These are phyloP conservation scores for Drosophila tani DNA, from an alignment of 1,140 invertebrate species.

Conservation along the genomic window DNA sequence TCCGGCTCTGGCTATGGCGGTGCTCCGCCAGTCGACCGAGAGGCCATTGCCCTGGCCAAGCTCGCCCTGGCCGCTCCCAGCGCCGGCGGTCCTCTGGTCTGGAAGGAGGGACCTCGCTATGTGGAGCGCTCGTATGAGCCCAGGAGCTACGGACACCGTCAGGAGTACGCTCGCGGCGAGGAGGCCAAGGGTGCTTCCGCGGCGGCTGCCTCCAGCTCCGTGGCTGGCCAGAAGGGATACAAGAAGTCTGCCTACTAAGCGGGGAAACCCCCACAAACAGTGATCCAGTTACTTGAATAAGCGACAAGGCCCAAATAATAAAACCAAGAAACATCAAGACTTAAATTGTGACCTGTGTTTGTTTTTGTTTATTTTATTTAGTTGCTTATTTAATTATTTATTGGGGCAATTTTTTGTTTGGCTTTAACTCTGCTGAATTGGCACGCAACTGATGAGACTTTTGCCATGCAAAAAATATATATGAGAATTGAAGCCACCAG, in stretches of 20 bases:
- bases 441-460: background rate
- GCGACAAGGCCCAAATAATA: constrained; percentile 56
- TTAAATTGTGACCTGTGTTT: constrained; percentile 9
- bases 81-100: constrained; percentile 57
- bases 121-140: constrained; percentile 17
- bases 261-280: constrained; percentile 35
- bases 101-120: constrained; percentile 48
- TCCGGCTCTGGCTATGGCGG: constrained; percentile 40
- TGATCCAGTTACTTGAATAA: constrained; percentile 54
- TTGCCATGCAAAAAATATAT: background rate
- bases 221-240: constrained; percentile 51
- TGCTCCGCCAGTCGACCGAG: constrained; percentile 59
- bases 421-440: background rate
- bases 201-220: constrained; percentile 66
- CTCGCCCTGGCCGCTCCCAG: constrained; percentile 59
- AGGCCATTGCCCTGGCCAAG: constrained; percentile 64
- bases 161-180: constrained; percentile 45
- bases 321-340: constrained; percentile 54
- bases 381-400: background rate
- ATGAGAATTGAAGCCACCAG: background rate
- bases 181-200: constrained; percentile 69
- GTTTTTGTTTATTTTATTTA: background rate
- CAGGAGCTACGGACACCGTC: constrained; percentile 21
- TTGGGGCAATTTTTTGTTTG: background rate
- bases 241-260: constrained; percentile 55